These are phyloP conservation scores for Rana temporaria DNA, from an alignment of 2,113 vertebrate genomes.

Conservation along the genomic window DNA sequence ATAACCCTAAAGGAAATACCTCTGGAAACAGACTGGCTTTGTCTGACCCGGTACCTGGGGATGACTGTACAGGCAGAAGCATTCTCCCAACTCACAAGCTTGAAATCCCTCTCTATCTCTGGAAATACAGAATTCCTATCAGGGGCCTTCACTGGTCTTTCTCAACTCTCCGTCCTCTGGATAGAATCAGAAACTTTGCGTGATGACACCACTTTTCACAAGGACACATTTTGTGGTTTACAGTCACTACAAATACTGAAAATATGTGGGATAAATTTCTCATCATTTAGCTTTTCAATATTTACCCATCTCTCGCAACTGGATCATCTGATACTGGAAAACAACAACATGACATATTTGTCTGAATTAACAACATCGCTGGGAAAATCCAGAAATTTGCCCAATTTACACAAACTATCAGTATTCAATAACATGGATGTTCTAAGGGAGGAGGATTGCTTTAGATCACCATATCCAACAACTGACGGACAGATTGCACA, in stretches of 20 bases:
- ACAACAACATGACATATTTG: not conserved
- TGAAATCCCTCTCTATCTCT: constrained; percentile 14
- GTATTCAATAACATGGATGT: not conserved
- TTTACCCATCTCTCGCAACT: constrained; percentile 1
- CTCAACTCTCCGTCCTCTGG: constrained; percentile 36
- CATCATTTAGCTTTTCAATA: not conserved
- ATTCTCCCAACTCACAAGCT: not conserved
- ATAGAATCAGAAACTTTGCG: not conserved
- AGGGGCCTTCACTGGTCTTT: not conserved
- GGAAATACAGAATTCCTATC: constrained; percentile 1
- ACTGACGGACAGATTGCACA: not conserved
- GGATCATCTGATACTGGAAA: not conserved
- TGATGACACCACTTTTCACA: not conserved
- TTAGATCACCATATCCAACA: not conserved
- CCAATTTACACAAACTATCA: constrained; percentile 2
- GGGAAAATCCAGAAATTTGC: not conserved
- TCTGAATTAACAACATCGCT: constrained; percentile 14
- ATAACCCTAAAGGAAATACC: not conserved
- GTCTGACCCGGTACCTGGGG: not conserved
- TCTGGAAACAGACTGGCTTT: constrained; percentile 31
- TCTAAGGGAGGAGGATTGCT: not conserved
- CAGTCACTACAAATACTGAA: not conserved
- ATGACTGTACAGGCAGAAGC: not conserved
- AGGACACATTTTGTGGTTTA: not conserved
- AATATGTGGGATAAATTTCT: not conserved